Base-by-base conservation (phyloP, 2,888 invertebrate species). In the Creontiades dilutus region DNA sequence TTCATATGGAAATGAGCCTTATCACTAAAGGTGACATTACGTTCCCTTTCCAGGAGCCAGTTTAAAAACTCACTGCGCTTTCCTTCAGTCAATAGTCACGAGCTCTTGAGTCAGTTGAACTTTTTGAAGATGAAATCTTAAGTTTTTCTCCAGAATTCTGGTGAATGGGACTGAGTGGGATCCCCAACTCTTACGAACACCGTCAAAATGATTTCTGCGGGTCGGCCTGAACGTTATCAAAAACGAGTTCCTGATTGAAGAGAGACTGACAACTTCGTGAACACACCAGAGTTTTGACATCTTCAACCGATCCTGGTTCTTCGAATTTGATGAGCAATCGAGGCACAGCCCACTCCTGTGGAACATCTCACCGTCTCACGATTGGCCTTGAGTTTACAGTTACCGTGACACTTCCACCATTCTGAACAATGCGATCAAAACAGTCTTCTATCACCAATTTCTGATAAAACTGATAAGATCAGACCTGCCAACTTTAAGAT, bases 131-230 rank as follows among this genome's bases (percentile, higher is more conserved):
- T 86, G 86, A 27, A 86, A 28, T 3, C 27, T 11, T 28, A 68
- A 61, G 37, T 86, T 75, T 75, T 86, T 47, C n/a, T 57, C 75
- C 61, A 68, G 46, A 37, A 68, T 86, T 23, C 86, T n/a, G 61
- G 16, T 86, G 86, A 11, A 86, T 28, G 19, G 85, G 13, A 37
- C 85, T 55, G 23, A 23, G 23, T 5, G 85, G 28, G 23, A 85
- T 85, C 28, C 23, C 55, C 55, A 85, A 55, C 28, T 85, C 85
- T 55, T 55, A 57, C 28, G n/a, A 23, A 85, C 85, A 16, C 11
- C 85, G 85, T 27, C 85, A 57, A 85, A 85, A 23, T 85, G 85
- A 85, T 23, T 52, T 85, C 57, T 27, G 27, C 19, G 85, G 85
- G n/a, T 5, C 13, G 48, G 11, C 14, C 48, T 7, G 7, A 55